Evolutionary conservation across 2,113 vertebrate species (phyloP), one percentile per base, ranked within the genome.

Genomic region (Phylloscopus whistleri): DNA sequence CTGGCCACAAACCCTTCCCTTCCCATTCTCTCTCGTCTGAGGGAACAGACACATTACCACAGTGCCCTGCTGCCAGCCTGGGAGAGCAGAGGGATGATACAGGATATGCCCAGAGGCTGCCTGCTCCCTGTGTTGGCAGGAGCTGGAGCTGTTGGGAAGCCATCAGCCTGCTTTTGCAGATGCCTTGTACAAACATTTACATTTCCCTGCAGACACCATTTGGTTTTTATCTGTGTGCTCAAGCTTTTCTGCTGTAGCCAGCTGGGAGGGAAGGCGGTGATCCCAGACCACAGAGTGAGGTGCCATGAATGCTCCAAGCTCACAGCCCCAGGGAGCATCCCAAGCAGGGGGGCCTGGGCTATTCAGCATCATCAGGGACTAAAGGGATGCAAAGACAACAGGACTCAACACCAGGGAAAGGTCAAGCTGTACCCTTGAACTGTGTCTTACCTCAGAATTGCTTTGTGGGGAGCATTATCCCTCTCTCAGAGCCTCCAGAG

Each of bases 291-390:
- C 49, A 16, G 22, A 21, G 33, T 2, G 22, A 67, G 48, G 51
- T 52, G 31, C 39, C 56, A 15, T 20, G 15, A 51, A 19, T 75
- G 27, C 53, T 81, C n/a, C 44, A n/a, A 78, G 44, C 37, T 64
- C 59, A 44, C 30, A 66, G 19, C 41, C 24, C 11, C 9, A 43
- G 46, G 46, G 13, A 51, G 44, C 28, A 51, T 37, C 1, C 0
- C 39, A 46, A 1, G 17, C n/a, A 15, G 49, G 0, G 1, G 13
- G 18, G 12, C 12, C n/a, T n/a, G 13, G 31, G 51, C 9, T 30
- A 6, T 28, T 87, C 41, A 46, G 55, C 75, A 43, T 30, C 72
- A 53, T 33, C 51, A 19, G 60, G 33, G 53, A 56, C 39, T 78
- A 44, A 44, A 79, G 24, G 2, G 7, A 78, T 31, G 24, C 7